Base-by-base conservation (phyloP, 2,113 vertebrate species). In the Cyanoramphus novaezelandiae region DNA sequence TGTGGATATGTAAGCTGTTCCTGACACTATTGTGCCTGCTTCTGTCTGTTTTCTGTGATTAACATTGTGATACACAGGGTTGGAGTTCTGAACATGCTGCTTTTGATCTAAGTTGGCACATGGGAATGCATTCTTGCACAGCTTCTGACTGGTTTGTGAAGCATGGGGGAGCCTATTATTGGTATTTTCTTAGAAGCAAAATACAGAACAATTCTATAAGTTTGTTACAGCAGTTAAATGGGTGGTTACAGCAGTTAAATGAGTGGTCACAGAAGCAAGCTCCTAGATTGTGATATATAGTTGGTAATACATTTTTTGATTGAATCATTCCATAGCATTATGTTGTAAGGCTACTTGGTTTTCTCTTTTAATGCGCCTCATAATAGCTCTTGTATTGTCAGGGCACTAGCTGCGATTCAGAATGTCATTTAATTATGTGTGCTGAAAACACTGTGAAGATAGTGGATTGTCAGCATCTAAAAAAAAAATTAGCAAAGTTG, bases 141-240 rank as follows among this genome's bases (percentile, higher is more conserved):
- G 15, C 37, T 82, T 41, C 59, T 25, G n/a, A 20, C 10, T 33
- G 9, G 7, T 67, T 87, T 69, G 29, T 76, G 90, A 27, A 86
- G 57, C 3, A 1, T 6, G 16, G 21, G 16, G 21, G 69, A 77
- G 12, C 17, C 10, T 80, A 1, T 82, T 64, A 13, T 0, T 35
- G 29, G 3, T 53, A 31, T 35, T 53, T 11, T 86, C 7, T 43
- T 86, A 74, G 20, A 74, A 80, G 35, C 10, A 77, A 86, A 79
- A 71, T 41, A 47, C 65, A 52, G 33, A 46, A 16, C 19, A 59
- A 3, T 18, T 50, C 39, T 29, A 7, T 2, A 49, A 4, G 14
- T 78, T 68, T 70, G 6, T 77, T 81, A 27, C 31, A 81, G 43
- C 25, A 53, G 18, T 69, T 62, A 41, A 77, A 33, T 0, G 1